Evolutionary conservation across 2,888 invertebrate genomes (phyloP), one percentile per base, ranked within the genome.

Genomic region (Drosophila flavopinicola): DNA sequence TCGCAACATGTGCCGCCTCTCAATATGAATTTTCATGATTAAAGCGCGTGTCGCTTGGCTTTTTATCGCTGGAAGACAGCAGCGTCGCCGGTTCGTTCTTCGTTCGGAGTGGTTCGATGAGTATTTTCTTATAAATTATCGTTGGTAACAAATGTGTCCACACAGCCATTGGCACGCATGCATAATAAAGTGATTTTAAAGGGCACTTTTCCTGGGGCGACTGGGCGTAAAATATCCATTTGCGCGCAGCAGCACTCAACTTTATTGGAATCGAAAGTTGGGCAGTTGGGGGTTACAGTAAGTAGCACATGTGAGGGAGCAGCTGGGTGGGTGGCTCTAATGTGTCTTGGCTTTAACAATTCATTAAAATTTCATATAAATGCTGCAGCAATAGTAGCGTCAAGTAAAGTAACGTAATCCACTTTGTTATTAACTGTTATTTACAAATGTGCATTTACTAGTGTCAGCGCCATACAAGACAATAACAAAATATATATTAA

Each of bases 141-240:
- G 70, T 57, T 73, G 71, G 66, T 60, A 79, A 69, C 87, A 83
- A 87, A 85, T 80, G 85, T 82, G 83, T 73, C 77, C 82, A 57
- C 80, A 73, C 75, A 72, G 61, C 58, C 80, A 77, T 77, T 78
- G 75, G 72, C 70, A 84, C 75, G 75, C 84, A 78, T 85, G 78
- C 84, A 86, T 88, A 88, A 88, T 88, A 86, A 88, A 88, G 88
- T 77, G 75, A 88, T 88, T 87, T 88, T 86, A 87, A 85, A 83
- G 77, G 69, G 84, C 78, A 53, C 66, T 69, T 69, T 66, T 65
- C 63, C 54, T 60, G 52, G 65, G 59, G n/a, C n/a, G n/a, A n/a
- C 39, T 58, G 73, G 73, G 75, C 79, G 85, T 83, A 78, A 82
- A 83, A 85, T 75, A 80, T 80, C 83, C 83, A 85, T 85, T 83